phyloP scores from a whole-genome alignment of 2,113 vertebrate genomes.

The Siphamia tubifer region DNA sequence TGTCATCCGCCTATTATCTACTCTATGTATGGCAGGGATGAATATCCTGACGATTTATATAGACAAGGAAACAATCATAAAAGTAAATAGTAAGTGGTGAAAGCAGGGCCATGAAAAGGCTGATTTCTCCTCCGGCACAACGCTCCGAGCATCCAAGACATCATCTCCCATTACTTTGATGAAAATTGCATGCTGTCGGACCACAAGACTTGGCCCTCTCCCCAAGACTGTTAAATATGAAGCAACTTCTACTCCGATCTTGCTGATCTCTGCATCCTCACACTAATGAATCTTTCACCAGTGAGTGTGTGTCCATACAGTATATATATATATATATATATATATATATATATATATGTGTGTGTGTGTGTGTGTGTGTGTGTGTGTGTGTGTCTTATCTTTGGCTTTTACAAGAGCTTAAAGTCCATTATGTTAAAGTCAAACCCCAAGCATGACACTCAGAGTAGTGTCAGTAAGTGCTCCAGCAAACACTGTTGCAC shows the following conservation, averaged over 20 bases:
- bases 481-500: slow-evolving; percentile 38
- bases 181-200: slow-evolving; percentile 65
- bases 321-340: too few relatives aligned
- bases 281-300: slow-evolving; percentile 72
- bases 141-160: slow-evolving; percentile 41
- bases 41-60: slow-evolving; percentile 31
- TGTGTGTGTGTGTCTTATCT: slow-evolving; percentile 30
- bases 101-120: slow-evolving; percentile 39
- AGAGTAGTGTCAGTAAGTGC: slow-evolving; percentile 35
- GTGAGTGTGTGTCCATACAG: too few relatives aligned
- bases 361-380: neutral
- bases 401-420: slow-evolving; percentile 38
- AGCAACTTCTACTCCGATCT: slow-evolving; percentile 63
- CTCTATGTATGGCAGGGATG: slow-evolving; percentile 6
- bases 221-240: slow-evolving; percentile 70
- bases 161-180: slow-evolving; percentile 67
- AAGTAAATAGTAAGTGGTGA: slow-evolving; percentile 48
- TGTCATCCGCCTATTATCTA: neutral
- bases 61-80: slow-evolving; percentile 43
- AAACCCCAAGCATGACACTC: slow-evolving; percentile 18
- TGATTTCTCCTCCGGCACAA: slow-evolving; percentile 28
- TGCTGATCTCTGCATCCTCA: slow-evolving; percentile 70
- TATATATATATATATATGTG: too few relatives aligned
- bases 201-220: slow-evolving; percentile 46
- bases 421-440: slow-evolving; percentile 52